Conservation (phyloP, 2,797 vertebrate genomes). For the Falco concolor region DNA sequence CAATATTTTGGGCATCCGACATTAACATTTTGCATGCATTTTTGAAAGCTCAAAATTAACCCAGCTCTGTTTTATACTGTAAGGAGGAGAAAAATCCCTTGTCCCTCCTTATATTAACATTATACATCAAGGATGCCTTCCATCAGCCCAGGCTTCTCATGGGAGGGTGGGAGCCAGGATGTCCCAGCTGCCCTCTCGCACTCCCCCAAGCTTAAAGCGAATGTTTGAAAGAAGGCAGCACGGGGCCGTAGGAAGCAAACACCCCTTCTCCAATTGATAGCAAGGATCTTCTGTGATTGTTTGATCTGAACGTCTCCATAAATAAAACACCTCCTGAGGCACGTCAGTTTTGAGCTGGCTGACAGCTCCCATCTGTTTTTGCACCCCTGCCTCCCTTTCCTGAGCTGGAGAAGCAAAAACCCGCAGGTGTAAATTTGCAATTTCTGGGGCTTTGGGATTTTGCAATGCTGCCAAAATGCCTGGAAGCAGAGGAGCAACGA, state of each 20-base stretch:
- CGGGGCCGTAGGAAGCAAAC: neutral
- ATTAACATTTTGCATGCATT: neutral
- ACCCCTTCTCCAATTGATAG: neutral
- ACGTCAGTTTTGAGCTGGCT: neutral
- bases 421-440: neutral
- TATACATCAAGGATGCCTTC: neutral
- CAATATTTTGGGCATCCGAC: constrained; percentile 57
- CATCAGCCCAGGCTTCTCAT: neutral
- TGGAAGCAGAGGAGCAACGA: neutral
- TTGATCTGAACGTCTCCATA: neutral
- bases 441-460: neutral
- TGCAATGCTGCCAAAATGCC: neutral
- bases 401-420: neutral
- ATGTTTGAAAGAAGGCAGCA: neutral
- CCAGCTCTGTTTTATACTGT: neutral
- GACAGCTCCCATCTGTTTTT: neutral
- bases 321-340: neutral
- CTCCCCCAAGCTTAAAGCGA: neutral
- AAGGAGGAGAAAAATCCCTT: neutral
- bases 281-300: neutral
- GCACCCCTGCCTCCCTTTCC: neutral
- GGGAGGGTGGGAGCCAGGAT: neutral
- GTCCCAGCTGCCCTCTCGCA: neutral
- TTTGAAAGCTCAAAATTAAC: neutral
- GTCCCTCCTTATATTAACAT: neutral